Conservation (phyloP, 2,113 vertebrate genomes). For the Gopherus flavomarginatus region DNA sequence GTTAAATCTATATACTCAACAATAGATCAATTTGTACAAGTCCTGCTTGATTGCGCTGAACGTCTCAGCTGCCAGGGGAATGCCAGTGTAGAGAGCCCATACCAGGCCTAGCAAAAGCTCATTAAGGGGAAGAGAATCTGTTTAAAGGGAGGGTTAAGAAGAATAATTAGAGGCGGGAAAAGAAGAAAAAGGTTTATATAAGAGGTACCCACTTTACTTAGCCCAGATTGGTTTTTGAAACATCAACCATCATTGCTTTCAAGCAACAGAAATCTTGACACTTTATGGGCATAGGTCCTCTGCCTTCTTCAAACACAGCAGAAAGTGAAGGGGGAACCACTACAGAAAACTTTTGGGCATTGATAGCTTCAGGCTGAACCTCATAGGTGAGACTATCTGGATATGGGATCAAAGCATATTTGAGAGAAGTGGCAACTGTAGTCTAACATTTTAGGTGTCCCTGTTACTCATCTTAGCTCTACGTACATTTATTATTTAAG, state of each 20-base stretch:
- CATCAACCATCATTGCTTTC: not conserved
- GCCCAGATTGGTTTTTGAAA: not conserved
- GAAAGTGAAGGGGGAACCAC: not conserved
- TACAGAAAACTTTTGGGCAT: not conserved
- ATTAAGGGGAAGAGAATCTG: not conserved
- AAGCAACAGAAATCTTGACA: not conserved
- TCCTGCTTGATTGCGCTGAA: not conserved
- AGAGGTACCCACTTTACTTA: not conserved
- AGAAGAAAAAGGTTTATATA: not conserved
- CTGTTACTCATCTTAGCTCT: not conserved
- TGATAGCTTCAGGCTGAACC: not conserved
- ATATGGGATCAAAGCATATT: not conserved
- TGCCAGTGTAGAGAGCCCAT: not conserved
- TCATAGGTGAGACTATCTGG: not conserved
- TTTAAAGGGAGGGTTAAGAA: not conserved
- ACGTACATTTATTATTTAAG: not conserved
- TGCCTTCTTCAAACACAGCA: not conserved
- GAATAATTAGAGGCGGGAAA: not conserved
- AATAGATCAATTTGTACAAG: not conserved
- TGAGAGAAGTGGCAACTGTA: not conserved
- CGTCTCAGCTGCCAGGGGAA: not conserved
- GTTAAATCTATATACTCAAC: not conserved
- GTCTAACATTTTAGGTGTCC: not conserved
- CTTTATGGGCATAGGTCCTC: not conserved
- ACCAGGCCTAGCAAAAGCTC: not conserved